Evolutionary conservation across 2,797 vertebrate genomes (phyloP).

Genomic region (Steatocranus sp.): DNA sequence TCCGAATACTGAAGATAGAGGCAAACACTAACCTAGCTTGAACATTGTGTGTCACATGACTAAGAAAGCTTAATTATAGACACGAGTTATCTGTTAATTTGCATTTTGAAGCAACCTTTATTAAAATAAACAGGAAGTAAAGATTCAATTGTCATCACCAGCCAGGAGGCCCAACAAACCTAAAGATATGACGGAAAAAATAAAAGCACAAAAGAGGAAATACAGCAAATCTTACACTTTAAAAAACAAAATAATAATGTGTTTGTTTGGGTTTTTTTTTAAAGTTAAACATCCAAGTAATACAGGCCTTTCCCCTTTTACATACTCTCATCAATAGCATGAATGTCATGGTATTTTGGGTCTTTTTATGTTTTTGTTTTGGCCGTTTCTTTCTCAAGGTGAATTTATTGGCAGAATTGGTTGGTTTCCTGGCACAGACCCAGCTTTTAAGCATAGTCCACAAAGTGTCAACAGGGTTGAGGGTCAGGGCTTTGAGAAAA

Average conservation of each 20-base stretch:
- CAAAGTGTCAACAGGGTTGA: neutral
- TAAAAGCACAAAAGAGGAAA: neutral
- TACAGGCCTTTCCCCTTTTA: neutral
- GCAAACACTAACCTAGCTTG: neutral
- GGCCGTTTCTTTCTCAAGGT: neutral
- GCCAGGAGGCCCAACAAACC: neutral
- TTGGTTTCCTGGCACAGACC: neutral
- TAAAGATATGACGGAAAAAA: neutral
- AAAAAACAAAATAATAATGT: neutral
- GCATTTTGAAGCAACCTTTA: neutral
- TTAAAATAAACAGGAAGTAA: neutral
- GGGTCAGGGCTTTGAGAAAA: neutral
- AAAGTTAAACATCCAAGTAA: neutral
- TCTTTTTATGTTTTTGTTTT: neutral
- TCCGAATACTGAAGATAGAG: neutral
- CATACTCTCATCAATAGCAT: neutral
- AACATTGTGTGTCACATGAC: neutral
- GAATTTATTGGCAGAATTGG: neutral
- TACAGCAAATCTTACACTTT: neutral
- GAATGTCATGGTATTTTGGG: neutral
- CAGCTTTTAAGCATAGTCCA: neutral
- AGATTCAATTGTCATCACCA: neutral
- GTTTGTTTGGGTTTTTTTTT: neutral
- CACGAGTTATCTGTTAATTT: neutral
- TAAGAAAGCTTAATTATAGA: neutral